Evolutionary conservation across 2,797 vertebrate species (phyloP), one percentile per base, ranked within the genome.

Genomic region (Cossypha caffra): DNA sequence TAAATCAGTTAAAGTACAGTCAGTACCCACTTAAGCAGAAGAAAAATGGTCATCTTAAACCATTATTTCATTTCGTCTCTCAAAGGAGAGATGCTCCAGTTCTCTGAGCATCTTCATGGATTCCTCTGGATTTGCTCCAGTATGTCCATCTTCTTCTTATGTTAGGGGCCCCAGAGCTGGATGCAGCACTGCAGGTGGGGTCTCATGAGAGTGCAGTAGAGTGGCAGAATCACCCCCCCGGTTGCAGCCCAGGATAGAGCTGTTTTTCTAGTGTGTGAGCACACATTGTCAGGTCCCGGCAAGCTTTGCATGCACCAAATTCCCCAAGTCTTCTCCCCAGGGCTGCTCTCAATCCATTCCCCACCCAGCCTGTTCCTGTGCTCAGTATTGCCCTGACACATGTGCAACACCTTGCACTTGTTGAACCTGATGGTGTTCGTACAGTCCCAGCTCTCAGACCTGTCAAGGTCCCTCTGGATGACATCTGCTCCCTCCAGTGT

Each of bases 201-300:
- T 20, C 7, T 38, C 28, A 9, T 29, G 37, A 33, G 42, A 25
- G 19, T 25, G 55, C 19, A 29, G 37, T 4, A 13, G 42, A 43
- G 28, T 23, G 20, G 28, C 43, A 76, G 43, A 57, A 11, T 43
- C n/a, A 33, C 28, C 24, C 10, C 9, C 20, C 43, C 5, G 51
- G 37, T 26, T 57, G 57, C 43, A 89, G 63, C 42, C 50, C 50
- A 33, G 37, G 5, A 9, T 0, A 19, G 26, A 6, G 20, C 6
- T 57, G n/a, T 3, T 23, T 82, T 68, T 75, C 35, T 75, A 42
- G 19, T 26, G 2, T n/a, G 9, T 16, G 20, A 43, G 3, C 1
- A 0, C 19, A 16, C 19, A 12, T 15, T n/a, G 4, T 15, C 35
- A 21, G 18, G 19, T 42, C 48, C 17, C 0, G 0, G 10, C n/a